Evolutionary conservation across 2,113 vertebrate species (phyloP).

Genomic region (Myrmophylax atrothorax): DNA sequence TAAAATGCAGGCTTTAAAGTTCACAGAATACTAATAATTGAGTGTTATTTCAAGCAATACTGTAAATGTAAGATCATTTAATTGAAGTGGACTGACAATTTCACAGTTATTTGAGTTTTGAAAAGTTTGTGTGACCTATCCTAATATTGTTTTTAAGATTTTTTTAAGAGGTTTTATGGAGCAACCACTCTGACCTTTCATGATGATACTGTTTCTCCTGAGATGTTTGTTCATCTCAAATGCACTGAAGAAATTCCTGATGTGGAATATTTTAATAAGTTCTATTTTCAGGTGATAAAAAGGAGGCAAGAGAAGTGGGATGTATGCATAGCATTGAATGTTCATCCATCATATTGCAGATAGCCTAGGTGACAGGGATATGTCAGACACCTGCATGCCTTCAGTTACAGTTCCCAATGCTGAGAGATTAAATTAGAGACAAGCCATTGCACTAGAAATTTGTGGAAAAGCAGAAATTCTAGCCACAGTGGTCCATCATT

Average conservation of each 20-base stretch:
- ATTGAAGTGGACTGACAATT: neutral
- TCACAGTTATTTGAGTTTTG: neutral
- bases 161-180: neutral
- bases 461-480: neutral
- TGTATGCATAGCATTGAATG: neutral
- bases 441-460: neutral
- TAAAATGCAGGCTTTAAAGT: neutral
- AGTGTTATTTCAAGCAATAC: neutral
- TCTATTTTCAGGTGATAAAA: neutral
- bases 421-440: neutral
- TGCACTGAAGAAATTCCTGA: slow-evolving; percentile 14
- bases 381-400: neutral
- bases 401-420: neutral
- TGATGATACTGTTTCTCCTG: neutral
- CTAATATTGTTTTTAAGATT: neutral
- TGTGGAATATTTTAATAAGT: slow-evolving; percentile 14
- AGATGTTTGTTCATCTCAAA: slow-evolving; percentile 23
- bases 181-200: neutral
- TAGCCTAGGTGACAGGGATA: neutral
- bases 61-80: neutral
- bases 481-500: neutral
- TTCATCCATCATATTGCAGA: neutral
- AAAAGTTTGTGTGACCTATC: slow-evolving; percentile 3
- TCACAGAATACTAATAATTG: neutral
- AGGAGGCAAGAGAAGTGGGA: neutral